Evolutionary conservation across 2,888 invertebrate species (phyloP).

Genomic region (Diplazon laetatorius): DNA sequence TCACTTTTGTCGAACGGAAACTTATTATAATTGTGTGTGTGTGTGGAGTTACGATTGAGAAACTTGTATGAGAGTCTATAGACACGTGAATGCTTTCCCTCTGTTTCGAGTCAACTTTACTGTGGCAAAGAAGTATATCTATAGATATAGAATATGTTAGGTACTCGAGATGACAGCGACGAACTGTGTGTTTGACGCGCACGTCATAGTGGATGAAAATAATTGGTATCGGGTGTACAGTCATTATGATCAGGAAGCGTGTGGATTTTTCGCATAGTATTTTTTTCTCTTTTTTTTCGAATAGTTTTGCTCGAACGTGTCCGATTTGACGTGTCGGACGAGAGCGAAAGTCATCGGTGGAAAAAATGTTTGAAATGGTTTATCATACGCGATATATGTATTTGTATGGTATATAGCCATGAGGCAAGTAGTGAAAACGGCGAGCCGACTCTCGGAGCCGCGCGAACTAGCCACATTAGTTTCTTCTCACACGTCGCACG

Average conservation of each 20-base stretch:
- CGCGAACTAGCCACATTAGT: constrained; percentile 60
- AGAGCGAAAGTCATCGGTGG: constrained; percentile 47
- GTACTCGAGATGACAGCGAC: constrained; percentile 46
- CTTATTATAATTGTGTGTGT: too few relatives aligned
- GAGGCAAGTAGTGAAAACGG: background rate
- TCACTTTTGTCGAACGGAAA: constrained; percentile 50
- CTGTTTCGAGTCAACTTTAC: constrained; percentile 36
- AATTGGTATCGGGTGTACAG: constrained; percentile 64
- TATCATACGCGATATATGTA: constrained; percentile 44
- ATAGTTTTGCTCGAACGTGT: constrained; percentile 42
- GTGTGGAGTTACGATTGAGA: too few relatives aligned
- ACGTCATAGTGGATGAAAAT: constrained; percentile 64
- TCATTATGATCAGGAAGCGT: constrained; percentile 50
- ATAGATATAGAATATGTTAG: constrained; percentile 21
- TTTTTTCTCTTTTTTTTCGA: constrained; percentile 63
- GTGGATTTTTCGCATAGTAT: constrained; percentile 48
- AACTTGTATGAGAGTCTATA: constrained; percentile 41
- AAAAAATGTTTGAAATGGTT: constrained; percentile 54
- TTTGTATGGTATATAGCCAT: too few relatives aligned
- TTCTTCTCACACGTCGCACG: constrained; percentile 64
- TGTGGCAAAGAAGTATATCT: too few relatives aligned
- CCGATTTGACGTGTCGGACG: constrained; percentile 36
- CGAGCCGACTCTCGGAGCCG: background rate
- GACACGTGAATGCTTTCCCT: constrained; percentile 58
- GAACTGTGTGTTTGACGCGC: constrained; percentile 56